These are phyloP conservation scores for Urocolius indicus DNA, from an alignment of 2,113 vertebrate species.

Conservation along the genomic window DNA sequence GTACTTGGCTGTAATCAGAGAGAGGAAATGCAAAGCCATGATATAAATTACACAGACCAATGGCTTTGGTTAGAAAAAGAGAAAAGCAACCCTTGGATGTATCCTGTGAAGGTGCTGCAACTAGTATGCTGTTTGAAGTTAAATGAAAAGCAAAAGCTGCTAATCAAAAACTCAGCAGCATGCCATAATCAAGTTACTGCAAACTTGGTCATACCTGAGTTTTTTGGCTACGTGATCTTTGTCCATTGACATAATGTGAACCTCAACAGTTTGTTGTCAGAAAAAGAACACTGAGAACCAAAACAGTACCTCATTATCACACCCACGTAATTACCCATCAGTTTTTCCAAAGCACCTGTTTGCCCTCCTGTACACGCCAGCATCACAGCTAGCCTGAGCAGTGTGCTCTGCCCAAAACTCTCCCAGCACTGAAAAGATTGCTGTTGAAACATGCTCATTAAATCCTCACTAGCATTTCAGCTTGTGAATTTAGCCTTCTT, in stretches of 20 bases:
- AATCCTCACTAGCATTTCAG: background rate
- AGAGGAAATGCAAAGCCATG: background rate
- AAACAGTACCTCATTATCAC: background rate
- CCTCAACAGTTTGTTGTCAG: background rate
- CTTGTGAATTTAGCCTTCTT: background rate
- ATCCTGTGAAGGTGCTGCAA: background rate
- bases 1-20: background rate
- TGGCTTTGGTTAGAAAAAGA: background rate
- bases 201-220: background rate
- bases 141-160: background rate
- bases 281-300: background rate
- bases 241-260: fast-evolving
- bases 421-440: background rate
- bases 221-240: background rate
- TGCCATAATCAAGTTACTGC: background rate
- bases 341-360: background rate
- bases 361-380: background rate
- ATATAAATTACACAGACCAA: constrained; percentile 4
- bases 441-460: background rate
- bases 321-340: background rate
- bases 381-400: background rate
- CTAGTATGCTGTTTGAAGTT: background rate
- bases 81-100: background rate
- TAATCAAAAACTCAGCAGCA: background rate
- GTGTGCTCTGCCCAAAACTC: background rate